Evolutionary conservation across 2,113 vertebrate species (phyloP).

Genomic region (Thalassarche chlororhynchos): DNA sequence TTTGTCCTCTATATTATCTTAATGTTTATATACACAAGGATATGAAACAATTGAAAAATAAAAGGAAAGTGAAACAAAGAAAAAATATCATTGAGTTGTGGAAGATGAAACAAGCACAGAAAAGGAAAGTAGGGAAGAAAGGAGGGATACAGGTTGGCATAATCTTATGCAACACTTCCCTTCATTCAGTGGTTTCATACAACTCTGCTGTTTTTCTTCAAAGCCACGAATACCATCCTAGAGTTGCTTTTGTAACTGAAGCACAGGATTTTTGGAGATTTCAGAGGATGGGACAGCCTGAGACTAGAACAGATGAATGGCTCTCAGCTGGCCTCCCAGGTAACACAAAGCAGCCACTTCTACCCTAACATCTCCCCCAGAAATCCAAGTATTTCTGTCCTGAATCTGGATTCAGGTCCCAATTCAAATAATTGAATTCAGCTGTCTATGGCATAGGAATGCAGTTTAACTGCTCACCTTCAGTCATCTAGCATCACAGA

Average conservation of each 20-base stretch:
- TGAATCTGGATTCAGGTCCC: background rate
- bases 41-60: background rate
- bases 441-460: background rate
- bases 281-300: background rate
- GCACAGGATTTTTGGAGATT: background rate
- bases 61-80: background rate
- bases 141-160: background rate
- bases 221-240: background rate
- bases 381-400: background rate
- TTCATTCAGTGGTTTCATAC: background rate
- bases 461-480: background rate
- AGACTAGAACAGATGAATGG: background rate
- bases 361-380: background rate
- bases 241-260: background rate
- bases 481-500: background rate
- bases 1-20: background rate
- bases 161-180: background rate
- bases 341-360: background rate
- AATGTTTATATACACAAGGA: background rate
- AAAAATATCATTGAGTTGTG: background rate
- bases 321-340: background rate
- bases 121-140: background rate
- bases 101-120: background rate
- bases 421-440: background rate
- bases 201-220: background rate